Base-by-base conservation (phyloP, 2,888 invertebrate genomes). In the Reticulitermes lucifugus region DNA sequence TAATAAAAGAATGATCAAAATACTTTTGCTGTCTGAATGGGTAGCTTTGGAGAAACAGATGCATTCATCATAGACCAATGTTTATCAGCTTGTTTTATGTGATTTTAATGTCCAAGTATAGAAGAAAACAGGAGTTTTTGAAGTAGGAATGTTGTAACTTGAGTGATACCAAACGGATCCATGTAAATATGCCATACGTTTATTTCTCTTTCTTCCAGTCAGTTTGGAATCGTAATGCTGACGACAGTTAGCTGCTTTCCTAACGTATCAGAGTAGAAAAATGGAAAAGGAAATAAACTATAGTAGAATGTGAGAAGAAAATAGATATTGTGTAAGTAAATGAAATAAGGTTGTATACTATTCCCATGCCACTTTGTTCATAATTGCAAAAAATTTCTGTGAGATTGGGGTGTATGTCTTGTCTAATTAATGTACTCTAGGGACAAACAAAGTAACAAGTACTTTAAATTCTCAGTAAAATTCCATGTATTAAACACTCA, bases 341-440 rank as follows among this genome's bases (percentile, higher is more conserved):
- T 41, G n/a, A 77, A 77, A 77, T 77, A 83, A 70, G 43, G 41
- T 83, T 83, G 82, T 83, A 70, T 83, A 83, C 65, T 83, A 70
- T 35, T 70, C 43, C 82, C 59, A 51, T 25, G 59, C 46, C 51
- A n/a, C 14, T 51, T 46, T 55, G 21, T 79, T 55, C 79, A 29
- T 29, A 25, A 55, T 71, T 65, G 46, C 70, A 83, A 83, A 9
- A 46, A n/a, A 18, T 65, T n/a, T 75, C 77, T 77, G 46, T 43
- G 77, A 43, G 46, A 77, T 51, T 77, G 77, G 41, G 46, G 18
- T 73, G 35, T 29, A 73, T 35, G 73, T 41, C 12, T 73, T 73
- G 41, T 77, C n/a, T 77, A 43, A 46, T 77, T 46, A n/a, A 46
- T 77, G 77, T 46, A 77, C 46, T 77, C n/a, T 10, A 77, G 77